Base-by-base conservation (phyloP, 2,113 vertebrate genomes). In the Phalacrocorax aristotelis region DNA sequence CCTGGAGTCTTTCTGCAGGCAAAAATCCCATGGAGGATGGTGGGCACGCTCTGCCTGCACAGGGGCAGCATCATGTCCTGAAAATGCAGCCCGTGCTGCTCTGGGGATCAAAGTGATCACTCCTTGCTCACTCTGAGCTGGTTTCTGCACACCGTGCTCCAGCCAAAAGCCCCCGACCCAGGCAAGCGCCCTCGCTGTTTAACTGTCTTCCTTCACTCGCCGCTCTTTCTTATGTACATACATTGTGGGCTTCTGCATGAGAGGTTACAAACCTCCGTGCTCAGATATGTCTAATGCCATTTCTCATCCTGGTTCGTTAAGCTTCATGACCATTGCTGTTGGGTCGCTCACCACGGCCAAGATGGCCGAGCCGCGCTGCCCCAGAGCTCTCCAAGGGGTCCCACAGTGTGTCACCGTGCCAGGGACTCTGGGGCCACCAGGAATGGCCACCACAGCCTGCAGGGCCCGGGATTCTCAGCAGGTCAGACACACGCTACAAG, bases 231-330 rank as follows among this genome's bases (percentile, higher is more conserved):
- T 8, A n/a, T 0, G 4, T 27, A 27, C 32, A 42, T 46, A 26
- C 0, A 0, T 13, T 38, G 52, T 5, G 29, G 18, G 58, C 11
- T 20, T 71, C 30, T 36, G 51, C 30, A 30, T 22, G 51, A 72
- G 36, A 16, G n/a, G 17, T 54, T 30, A 38, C 40, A 44, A 23
- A 4, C 32, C 17, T 12, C 20, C 20, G 5, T 0, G 1, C 30
- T 51, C 55, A 17, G 18, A 4, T n/a, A 34, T 54, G 62, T 55
- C 78, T 65, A 44, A 48, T 9, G 22, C 25, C 9, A 4, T 30
- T 7, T 55, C 32, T 48, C 11, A 3, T 38, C 23, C 27, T 1
- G 0, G 30, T 20, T 57, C 12, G 36, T 26, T 38, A 13, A 71
- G 8, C 20, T 13, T 30, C 34, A 19, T 34, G 40, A 57, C 38